Evolutionary conservation across 35 echinoderm and acorn worm genomes (phyloP), one percentile per base, ranked within the genome.

Genomic region (Heliocidaris tuberculata): DNA sequence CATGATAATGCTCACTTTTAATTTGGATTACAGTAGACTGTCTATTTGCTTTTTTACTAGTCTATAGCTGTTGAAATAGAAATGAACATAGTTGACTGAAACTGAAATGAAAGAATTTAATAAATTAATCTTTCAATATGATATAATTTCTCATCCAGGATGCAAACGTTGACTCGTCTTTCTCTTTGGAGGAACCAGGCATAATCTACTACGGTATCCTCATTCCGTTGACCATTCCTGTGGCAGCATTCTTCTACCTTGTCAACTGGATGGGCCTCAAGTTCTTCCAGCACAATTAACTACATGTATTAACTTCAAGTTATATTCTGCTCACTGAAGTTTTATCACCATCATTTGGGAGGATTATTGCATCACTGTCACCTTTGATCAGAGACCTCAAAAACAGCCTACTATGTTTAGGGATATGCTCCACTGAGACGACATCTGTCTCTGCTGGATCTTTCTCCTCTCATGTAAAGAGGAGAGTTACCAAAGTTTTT

Each of bases 251-350:
- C 48, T 97, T 96, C 86, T 56, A 96, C 71, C 93, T 95, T 42
- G 29, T 97, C 35, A 97, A 95, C 48, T 97, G 96, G 96, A 56
- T 97, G 90, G 96, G 96, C 48, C 59, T 97, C 60, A 97, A 97
- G 70, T 95, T 95, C 71, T 97, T 97, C 93, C 71, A 95, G 71
- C 96, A 97, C 93, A 97, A 42, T 42, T 42, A 42, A 97, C 60
- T 94, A n/a, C n/a, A n/a, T n/a, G n/a, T n/a, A n/a, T n/a, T n/a
- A 89, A 31, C 27, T 21, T n/a, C 8, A 78, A 78, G 17, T 56
- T 13, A 13, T 56, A 56, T 56, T 56, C 52, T 56, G 52, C 6
- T 71, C 17, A 16, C 19, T 27, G 6, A 24, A 27, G 65, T 78
- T 71, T 71, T 6, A 71, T n/a, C 65, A 78, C 27, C 21, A n/a